Evolutionary conservation across 2,888 invertebrate species (phyloP), one percentile per base, ranked within the genome.

Genomic region (Papilio demoleus): DNA sequence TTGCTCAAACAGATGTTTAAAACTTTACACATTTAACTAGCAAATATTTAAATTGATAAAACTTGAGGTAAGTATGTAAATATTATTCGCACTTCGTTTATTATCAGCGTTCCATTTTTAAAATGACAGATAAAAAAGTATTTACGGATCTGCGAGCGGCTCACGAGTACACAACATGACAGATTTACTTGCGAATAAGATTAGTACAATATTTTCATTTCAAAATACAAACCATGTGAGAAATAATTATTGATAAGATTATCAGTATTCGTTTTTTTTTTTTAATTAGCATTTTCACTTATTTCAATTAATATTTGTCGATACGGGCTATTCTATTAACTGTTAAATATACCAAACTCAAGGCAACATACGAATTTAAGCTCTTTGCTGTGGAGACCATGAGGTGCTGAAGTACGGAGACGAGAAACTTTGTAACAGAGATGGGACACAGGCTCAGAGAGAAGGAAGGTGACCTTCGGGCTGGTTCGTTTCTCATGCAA

Each of bases 51-150:
- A 59, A 36, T 65, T 58, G 59, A 65, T 45, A 59, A 36, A 47
- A 40, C 38, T n/a, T 60, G 11, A 38, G 36, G 50, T 27, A 17
- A 58, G 31, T 63, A 58, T 36, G 63, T 58, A 63, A 68, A 68
- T 63, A 68, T 68, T 63, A 45, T 63, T 68, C 36, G 24, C 38
- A 12, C 12, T 36, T 14, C 22, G 45, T 45, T 38, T 31, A 17
- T 65, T 67, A 67, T 67, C 67, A 50, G 17, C 63, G 63, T 63
- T 68, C 68, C 40, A 45, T 68, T 68, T 68, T 68, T 59, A 68
- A 64, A 50, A 40, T 68, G n/a, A 1, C 45, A 47, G 63, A 68
- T 68, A 64, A 58, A 47, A 59, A 27, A 45, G 19, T 68, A 68
- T 64, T 68, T 64, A 68, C 64, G 64, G 63, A 63, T 64, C 47